Evolutionary conservation across 2,797 vertebrate species (phyloP), one percentile per base, ranked within the genome.

Genomic region (Acrossocheilus wenchowensis): DNA sequence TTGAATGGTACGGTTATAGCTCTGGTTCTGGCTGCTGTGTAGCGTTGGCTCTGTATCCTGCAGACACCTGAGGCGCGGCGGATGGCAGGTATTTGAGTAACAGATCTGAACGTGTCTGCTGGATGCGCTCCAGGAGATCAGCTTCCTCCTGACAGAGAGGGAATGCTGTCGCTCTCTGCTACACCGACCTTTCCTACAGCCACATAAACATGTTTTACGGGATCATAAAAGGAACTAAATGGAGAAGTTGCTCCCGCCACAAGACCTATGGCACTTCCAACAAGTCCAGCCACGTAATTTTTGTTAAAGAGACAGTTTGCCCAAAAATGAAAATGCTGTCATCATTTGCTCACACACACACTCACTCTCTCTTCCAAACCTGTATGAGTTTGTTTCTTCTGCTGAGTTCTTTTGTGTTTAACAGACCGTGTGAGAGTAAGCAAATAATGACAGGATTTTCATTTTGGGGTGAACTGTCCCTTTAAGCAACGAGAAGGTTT

Each of bases 51-150:
- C 15, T 5, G 66, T 68, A 14, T 43, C 1, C 41, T 85, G 39
- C 50, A 86, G 78, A 83, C 78, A 68, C 57, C 54, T 83, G 83
- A 69, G 74, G 43, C 68, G 43, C 34, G n/a, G 43, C 34, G 48
- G 78, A 64, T 6, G 26, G 57, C 82, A 34, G 82, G 78, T 79
- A 75, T 81, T 79, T 73, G 17, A 85, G 68, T 5, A 81, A 85
- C 87, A 86, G 89, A 90, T 88, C 89, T 64, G 80, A 87, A 90
- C 89, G 62, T 82, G 87, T 84, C 39, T 17, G 5, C 71, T 85
- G 80, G 82, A 86, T 5, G 36, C 1, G 34, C 62, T 87, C 86
- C 83, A 83, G 83, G 85, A 86, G 64, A 86, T 78, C 80, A 80
- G 83, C 72, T 83, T 78, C 21, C 45, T 48, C 41, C 72, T 78